These are phyloP conservation scores for Pyxicephalus adspersus DNA, from an alignment of 2,113 vertebrate species.

Conservation along the genomic window DNA sequence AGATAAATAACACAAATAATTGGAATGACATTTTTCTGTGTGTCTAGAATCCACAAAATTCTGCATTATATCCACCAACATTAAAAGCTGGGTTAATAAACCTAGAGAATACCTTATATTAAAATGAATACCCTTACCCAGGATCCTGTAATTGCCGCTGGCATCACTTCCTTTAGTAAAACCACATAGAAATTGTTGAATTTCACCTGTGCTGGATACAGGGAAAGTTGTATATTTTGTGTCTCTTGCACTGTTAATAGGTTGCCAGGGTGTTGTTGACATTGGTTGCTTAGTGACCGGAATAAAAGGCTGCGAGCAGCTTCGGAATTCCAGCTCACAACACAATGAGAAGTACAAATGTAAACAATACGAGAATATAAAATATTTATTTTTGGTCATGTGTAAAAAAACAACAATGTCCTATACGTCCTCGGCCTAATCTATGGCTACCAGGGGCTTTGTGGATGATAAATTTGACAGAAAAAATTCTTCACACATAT, in stretches of 20 bases:
- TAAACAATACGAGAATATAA: not conserved
- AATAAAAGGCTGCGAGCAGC: constrained; percentile 4
- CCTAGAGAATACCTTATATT: no score
- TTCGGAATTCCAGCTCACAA: not conserved
- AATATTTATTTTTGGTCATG: no score
- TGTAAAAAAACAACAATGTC: no score
- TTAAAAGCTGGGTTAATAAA: no score
- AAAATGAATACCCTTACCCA: constrained; percentile 37
- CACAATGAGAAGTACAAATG: not conserved
- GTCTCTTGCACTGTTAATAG: not conserved
- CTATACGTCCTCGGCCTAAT: no score
- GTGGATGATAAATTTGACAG: no score
- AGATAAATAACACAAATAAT: no score
- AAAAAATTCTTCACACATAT: no score
- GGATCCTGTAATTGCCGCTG: constrained; percentile 29
- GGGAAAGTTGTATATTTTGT: not conserved
- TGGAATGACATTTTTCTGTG: no score
- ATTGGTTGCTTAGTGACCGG: constrained; percentile 31
- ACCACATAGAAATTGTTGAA: constrained; percentile 23
- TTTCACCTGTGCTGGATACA: not conserved
- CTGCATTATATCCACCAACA: no score
- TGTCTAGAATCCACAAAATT: no score
- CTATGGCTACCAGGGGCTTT: no score
- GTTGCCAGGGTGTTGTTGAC: constrained; percentile 35
- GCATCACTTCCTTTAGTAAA: constrained; percentile 11